A percentile compares a stretch with the other conserved stretches of the same genome.
Evolutionary conservation across 2,113 vertebrate genomes (phyloP).

Genomic region (Nothoprocta perdicaria): DNA sequence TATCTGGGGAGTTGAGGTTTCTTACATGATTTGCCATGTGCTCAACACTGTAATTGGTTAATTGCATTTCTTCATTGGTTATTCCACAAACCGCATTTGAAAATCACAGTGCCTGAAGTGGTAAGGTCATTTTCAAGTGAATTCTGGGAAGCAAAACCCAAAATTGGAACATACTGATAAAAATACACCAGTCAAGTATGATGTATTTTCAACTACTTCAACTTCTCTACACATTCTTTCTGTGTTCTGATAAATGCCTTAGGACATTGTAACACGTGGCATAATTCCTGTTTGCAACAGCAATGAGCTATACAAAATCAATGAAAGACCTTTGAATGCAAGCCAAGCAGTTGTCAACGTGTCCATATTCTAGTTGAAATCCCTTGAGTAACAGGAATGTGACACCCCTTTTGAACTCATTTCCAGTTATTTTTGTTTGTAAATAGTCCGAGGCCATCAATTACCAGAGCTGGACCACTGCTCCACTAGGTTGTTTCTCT

Average conservation of each 20-base stretch:
- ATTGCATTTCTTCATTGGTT: constrained; percentile 28
- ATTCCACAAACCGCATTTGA: constrained; percentile 43
- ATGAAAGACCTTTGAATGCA: background rate
- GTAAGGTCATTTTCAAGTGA: constrained; percentile 19
- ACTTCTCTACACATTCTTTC: background rate
- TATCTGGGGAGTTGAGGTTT: background rate
- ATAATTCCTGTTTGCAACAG: background rate
- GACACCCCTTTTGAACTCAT: constrained; percentile 32
- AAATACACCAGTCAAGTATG: background rate
- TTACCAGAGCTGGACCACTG: background rate
- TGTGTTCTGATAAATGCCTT: background rate
- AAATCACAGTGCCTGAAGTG: background rate
- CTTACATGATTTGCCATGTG: constrained; percentile 7
- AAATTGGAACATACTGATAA: background rate
- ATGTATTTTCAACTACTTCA: background rate
- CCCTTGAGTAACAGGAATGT: background rate
- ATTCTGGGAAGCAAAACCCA: constrained; percentile 10
- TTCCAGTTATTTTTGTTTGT: constrained; percentile 64
- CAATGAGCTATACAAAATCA: background rate
- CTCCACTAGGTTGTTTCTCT: constrained; percentile 46
- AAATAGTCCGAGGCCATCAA: constrained; percentile 53
- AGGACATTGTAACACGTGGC: background rate
- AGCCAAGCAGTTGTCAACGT: background rate
- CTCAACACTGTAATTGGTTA: constrained; percentile 31
- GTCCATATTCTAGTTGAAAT: constrained; percentile 14